Percentiles rank a stretch among this genome's conserved stretches.
phyloP scores from a whole-genome alignment of 2,888 invertebrate genomes.

The Saturnia pavonia region DNA sequence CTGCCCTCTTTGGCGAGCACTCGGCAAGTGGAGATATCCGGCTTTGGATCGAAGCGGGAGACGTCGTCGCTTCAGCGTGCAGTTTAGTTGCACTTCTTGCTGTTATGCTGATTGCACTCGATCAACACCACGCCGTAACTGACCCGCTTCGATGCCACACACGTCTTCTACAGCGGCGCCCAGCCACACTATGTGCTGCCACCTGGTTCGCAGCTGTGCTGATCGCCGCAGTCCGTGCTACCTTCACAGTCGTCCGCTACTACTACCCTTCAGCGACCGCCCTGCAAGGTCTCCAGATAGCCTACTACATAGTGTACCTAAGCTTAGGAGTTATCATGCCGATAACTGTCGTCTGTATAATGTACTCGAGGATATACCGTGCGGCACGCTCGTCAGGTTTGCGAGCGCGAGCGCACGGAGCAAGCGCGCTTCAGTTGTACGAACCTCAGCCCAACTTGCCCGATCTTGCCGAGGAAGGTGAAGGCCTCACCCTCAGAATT shows the following conservation, averaged over 20 bases:
- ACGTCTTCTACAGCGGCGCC: constrained; percentile 70
- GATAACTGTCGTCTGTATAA: constrained; percentile 86
- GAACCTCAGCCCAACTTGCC: constrained; percentile 69
- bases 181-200: constrained; percentile 76
- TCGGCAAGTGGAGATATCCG: constrained; percentile 84
- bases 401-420: constrained; percentile 70
- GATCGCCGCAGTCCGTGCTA: constrained; percentile 61
- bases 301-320: constrained; percentile 68
- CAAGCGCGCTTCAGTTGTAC: constrained; percentile 78
- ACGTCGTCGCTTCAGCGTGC: constrained; percentile 74
- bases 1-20: constrained; percentile 79
- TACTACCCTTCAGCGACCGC: constrained; percentile 57
- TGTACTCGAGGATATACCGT: constrained; percentile 88
- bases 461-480: constrained; percentile 68
- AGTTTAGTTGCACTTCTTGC: constrained; percentile 65
- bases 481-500: constrained; percentile 72
- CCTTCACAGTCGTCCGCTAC: constrained; percentile 59
- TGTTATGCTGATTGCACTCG: constrained; percentile 72
- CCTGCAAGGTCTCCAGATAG: constrained; percentile 59
- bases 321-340: constrained; percentile 61
- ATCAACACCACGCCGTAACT: constrained; percentile 80
- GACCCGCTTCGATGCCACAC: constrained; percentile 79
- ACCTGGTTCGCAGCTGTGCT: constrained; percentile 76
- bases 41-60: constrained; percentile 81
- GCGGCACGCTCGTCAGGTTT: constrained; percentile 88